Evolutionary conservation across 2,888 invertebrate genomes (phyloP).

Genomic region (Galeopsomyia nigrocyanea): DNA sequence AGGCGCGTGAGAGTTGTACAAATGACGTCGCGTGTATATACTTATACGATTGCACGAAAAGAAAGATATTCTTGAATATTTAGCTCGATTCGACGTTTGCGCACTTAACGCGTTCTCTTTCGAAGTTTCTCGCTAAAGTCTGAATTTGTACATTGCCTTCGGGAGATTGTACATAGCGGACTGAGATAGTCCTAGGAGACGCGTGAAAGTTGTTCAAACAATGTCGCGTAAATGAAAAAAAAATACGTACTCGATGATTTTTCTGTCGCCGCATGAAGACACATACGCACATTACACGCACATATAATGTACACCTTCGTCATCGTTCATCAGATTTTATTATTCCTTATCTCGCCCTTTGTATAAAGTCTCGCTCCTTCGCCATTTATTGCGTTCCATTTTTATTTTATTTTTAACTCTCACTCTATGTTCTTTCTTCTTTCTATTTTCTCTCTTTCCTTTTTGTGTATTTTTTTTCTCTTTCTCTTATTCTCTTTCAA

Average conservation of each 20-base stretch:
- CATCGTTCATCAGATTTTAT: slow-evolving; percentile 40
- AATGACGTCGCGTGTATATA: no score
- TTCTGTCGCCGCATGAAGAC: background rate
- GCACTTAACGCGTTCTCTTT: no score
- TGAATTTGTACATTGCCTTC: no score
- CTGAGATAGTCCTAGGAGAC: no score
- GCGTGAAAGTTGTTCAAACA: no score
- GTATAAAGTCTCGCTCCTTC: slow-evolving; percentile 57
- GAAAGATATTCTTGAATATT: no score
- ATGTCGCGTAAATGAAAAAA: no score
- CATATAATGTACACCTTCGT: slow-evolving; percentile 16
- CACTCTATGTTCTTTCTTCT: slow-evolving; percentile 45
- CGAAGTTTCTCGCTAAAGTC: no score
- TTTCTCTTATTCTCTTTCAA: background rate
- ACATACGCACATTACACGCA: slow-evolving; percentile 1
- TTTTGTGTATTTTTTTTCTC: background rate
- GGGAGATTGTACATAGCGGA: no score
- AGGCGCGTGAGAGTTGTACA: no score
- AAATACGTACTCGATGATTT: slow-evolving; percentile 11
- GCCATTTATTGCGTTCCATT: slow-evolving; percentile 44
- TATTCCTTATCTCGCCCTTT: slow-evolving; percentile 48
- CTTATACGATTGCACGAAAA: no score
- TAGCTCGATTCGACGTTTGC: no score
- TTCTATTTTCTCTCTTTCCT: slow-evolving; percentile 37
- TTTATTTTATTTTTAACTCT: slow-evolving; percentile 38